Conservation (phyloP, 2,113 vertebrate genomes). For the Pionites leucogaster region DNA sequence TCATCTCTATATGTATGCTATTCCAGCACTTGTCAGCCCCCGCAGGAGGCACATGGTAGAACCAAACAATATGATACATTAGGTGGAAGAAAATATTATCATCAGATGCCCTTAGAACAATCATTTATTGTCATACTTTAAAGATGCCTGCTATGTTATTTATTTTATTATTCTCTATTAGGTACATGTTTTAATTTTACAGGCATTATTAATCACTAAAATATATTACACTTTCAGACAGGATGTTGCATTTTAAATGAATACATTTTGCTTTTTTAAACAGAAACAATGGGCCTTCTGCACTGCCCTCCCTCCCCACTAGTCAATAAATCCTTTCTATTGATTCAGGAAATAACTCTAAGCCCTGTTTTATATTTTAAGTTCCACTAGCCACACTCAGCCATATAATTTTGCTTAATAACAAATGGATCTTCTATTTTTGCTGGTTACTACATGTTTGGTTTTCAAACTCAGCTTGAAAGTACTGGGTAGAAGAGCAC, state of each 20-base stretch:
- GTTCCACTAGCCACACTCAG: slow-evolving; percentile 59
- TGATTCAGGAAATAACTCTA: slow-evolving; percentile 70
- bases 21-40: slow-evolving; percentile 53
- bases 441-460: slow-evolving; percentile 62
- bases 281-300: slow-evolving; percentile 64
- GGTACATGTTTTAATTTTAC: slow-evolving; percentile 68
- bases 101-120: background rate
- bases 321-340: slow-evolving; percentile 72
- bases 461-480: slow-evolving; percentile 61
- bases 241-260: slow-evolving; percentile 70
- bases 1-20: slow-evolving; percentile 51
- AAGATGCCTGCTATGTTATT: slow-evolving; percentile 42
- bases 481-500: slow-evolving; percentile 43
- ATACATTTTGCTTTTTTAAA: slow-evolving; percentile 72
- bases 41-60: slow-evolving; percentile 50
- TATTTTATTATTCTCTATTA: slow-evolving; percentile 49
- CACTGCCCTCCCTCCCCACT: slow-evolving; percentile 38
- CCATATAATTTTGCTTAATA: slow-evolving; percentile 71
- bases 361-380: slow-evolving; percentile 73
- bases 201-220: slow-evolving; percentile 69
- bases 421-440: slow-evolving; percentile 66
- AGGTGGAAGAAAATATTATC: slow-evolving; percentile 64
- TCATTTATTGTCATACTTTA: slow-evolving; percentile 54
- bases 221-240: slow-evolving; percentile 54
- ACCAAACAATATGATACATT: slow-evolving; percentile 58